A percentile compares a stretch with the other conserved stretches of the same genome.
Conservation (phyloP, 2,113 vertebrate species). For the Melanostigma gelatinosum region DNA sequence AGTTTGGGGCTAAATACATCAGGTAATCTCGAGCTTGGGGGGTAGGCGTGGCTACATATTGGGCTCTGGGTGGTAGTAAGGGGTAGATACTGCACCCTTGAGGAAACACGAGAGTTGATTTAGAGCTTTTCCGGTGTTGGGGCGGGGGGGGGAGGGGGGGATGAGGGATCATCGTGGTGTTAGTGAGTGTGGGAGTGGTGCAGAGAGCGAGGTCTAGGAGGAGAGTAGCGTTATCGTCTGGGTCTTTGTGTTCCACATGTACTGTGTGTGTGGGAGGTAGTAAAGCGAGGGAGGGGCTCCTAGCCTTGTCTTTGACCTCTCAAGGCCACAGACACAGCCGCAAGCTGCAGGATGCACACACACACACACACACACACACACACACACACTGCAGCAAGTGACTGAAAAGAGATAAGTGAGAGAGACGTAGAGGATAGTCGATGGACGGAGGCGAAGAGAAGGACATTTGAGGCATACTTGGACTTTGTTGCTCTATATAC, state of each 20-base stretch:
- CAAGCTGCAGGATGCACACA: constrained; percentile 31
- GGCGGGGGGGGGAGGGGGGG: background rate
- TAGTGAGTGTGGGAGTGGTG: constrained; percentile 61
- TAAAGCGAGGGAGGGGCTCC: constrained; percentile 49
- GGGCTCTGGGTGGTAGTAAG: background rate
- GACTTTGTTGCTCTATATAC: too few species aligned
- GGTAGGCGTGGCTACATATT: background rate
- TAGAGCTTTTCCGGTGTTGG: background rate
- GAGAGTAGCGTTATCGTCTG: constrained; percentile 67
- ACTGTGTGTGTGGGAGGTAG: constrained; percentile 42
- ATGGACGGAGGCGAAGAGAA: background rate
- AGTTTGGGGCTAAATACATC: background rate
- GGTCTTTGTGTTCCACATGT: constrained; percentile 57
- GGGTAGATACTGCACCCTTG: background rate
- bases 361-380: constrained; percentile 16
- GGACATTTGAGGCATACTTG: background rate
- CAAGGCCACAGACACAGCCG: constrained; percentile 67
- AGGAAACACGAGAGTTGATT: constrained; percentile 7
- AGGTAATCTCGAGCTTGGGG: background rate
- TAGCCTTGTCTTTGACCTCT: constrained; percentile 73
- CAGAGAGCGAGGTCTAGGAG: constrained; percentile 57
- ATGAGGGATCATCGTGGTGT: background rate
- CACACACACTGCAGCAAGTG: constrained; percentile 35
- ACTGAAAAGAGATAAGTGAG: constrained; percentile 33
- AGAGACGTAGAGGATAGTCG: constrained; percentile 16